Conservation (phyloP, 2,113 vertebrate species). For the Ceuthmochares aereus region DNA sequence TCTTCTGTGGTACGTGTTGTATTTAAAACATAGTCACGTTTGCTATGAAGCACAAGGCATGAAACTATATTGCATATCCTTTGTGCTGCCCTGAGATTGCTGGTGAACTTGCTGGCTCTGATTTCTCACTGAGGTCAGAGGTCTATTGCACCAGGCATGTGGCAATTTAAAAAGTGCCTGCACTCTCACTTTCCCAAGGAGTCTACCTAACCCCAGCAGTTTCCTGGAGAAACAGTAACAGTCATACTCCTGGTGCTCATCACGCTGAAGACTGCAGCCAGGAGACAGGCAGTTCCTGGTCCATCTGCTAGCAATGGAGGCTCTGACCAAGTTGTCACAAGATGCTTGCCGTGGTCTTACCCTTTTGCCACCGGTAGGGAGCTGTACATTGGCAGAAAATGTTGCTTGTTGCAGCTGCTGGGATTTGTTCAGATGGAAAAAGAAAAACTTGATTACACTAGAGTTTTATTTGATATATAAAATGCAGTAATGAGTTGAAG, state of each 20-base stretch:
- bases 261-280: not conserved
- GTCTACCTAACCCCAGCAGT: not conserved
- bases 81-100: not conserved
- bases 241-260: accelerated
- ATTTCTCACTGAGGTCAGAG: accelerated
- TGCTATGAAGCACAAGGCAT: not conserved
- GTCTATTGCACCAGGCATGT: accelerated
- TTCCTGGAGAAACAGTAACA: not conserved
- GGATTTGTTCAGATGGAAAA: not conserved
- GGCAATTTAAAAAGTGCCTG: not conserved
- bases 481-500: not conserved
- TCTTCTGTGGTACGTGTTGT: not conserved
- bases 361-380: not conserved
- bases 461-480: not conserved
- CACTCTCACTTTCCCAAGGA: not conserved
- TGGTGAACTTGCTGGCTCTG: not conserved
- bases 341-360: not conserved
- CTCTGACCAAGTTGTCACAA: not conserved
- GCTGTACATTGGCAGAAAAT: not conserved
- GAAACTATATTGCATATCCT: not conserved
- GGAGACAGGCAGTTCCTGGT: not conserved
- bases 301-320: accelerated
- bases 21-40: not conserved
- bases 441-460: not conserved
- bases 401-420: not conserved